Percentiles rank a stretch among this genome's conserved stretches.
phyloP scores from a whole-genome alignment of 1,140 invertebrate genomes.

The Scaptomyza pallida region DNA sequence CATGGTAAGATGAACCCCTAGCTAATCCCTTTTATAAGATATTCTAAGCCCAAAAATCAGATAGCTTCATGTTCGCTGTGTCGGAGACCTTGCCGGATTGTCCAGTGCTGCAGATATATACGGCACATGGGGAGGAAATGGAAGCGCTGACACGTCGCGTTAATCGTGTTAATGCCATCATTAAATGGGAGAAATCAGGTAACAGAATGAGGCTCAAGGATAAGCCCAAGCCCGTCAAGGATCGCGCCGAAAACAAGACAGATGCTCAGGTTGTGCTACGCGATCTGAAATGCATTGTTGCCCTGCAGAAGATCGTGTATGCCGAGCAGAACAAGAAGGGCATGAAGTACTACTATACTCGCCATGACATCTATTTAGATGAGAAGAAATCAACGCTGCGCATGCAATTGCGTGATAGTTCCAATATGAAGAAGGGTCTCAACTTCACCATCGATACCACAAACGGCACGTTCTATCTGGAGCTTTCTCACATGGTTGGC shows the following conservation, averaged over 20 bases:
- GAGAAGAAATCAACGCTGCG: background rate
- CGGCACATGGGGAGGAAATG: constrained; percentile 31
- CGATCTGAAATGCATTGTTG: background rate
- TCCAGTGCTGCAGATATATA: constrained; percentile 50
- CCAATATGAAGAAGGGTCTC: constrained; percentile 2
- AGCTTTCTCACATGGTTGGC: background rate
- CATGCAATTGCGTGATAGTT: background rate
- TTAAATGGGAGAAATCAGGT: too few species aligned
- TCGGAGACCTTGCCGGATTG: constrained; percentile 22
- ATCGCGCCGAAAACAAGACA: background rate
- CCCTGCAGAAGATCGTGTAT: constrained; percentile 8
- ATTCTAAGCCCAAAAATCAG: background rate
- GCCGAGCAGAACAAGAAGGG: background rate
- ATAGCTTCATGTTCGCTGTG: constrained; percentile 30
- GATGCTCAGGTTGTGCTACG: constrained; percentile 13
- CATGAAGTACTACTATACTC: background rate
- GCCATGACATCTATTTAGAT: background rate
- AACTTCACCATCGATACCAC: background rate
- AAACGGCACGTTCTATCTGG: constrained; percentile 4
- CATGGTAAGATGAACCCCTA: constrained; percentile 43
- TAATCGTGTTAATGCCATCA: background rate
- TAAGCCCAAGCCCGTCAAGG: background rate
- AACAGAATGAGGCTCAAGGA: background rate
- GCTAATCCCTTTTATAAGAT: background rate
- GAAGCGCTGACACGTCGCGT: constrained; percentile 16